Evolutionary conservation across 2,888 invertebrate species (phyloP).

Genomic region (Synanthedon myopaeformis): DNA sequence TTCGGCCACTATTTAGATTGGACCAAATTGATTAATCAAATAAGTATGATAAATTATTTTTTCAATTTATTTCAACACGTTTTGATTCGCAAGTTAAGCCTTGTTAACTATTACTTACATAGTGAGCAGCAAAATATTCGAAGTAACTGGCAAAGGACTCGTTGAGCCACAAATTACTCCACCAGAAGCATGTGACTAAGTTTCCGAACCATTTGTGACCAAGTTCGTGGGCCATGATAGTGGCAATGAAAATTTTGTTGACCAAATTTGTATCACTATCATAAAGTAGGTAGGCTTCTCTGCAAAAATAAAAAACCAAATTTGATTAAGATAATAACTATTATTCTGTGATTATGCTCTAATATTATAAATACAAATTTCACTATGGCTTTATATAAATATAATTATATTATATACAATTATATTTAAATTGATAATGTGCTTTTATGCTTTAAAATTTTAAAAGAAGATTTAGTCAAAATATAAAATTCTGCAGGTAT

Average conservation of each 20-base stretch:
- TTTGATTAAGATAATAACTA: background rate
- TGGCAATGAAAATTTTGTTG: constrained; percentile 65
- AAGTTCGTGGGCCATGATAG: constrained; percentile 80
- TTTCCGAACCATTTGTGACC: constrained; percentile 90
- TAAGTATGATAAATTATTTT: too few species aligned
- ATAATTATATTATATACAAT: too few species aligned
- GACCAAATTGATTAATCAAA: too few species aligned
- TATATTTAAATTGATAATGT: too few species aligned
- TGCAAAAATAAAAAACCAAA: constrained; percentile 14
- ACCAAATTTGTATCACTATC: constrained; percentile 50
- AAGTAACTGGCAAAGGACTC: constrained; percentile 79
- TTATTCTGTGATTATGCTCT: background rate
- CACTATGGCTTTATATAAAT: too few species aligned
- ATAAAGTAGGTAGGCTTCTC: constrained; percentile 61
- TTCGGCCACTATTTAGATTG: too few species aligned
- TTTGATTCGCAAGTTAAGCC: too few species aligned
- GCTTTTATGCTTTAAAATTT: too few species aligned
- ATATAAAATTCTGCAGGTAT: too few species aligned
- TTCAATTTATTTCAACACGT: too few species aligned
- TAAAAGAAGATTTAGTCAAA: too few species aligned
- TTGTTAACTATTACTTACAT: constrained; percentile 28
- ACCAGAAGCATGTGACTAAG: constrained; percentile 82
- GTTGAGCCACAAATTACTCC: constrained; percentile 80
- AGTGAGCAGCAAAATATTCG: constrained; percentile 75
- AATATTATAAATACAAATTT: background rate